Evolutionary conservation across 2,888 invertebrate genomes (phyloP), one percentile per base, ranked within the genome.

Genomic region (Dryobotodes eremita): DNA sequence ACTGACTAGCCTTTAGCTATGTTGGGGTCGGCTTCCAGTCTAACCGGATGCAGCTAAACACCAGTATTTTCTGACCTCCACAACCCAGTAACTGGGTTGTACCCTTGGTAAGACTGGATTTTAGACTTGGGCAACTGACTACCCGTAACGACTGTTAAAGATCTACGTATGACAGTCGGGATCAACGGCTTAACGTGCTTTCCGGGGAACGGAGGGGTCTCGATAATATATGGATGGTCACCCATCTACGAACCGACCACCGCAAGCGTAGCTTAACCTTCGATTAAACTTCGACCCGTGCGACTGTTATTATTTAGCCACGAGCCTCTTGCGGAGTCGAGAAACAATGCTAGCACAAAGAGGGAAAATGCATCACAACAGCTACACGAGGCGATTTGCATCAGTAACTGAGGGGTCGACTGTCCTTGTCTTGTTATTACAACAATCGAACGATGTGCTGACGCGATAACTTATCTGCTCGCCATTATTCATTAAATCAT

Each of bases 381-480:
- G 36, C 2, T 68, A 71, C 88, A 88, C 86, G 88, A 78, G 88
- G 64, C 81, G 77, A 53, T 84, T 13, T 73, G 65, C 79, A 65
- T 66, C 70, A 86, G 42, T 72, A 31, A 23, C 48, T 31, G 31
- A 71, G 75, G 76, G 69, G 82, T 82, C 79, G 85, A 61, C 70
- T n/a, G 74, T 69, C 65, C 75, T 76, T 70, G 80, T 80, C 53
- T 42, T 85, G 71, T 71, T 82, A 72, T 62, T 71, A 62, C 61
- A 53, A 76, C 61, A 69, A 83, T 85, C 83, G 68, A 71, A 83
- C 77, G 78, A 86, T 85, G 70, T 31, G 69, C n/a, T 50, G 20
- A 11, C 26, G 26, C 59, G 89, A 83, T 89, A 89, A 48, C 82
- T 75, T 88, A 88, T 88, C 83, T 61, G 2, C 62, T 75, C 64